Percentiles rank a stretch among this genome's conserved stretches.
phyloP scores from a whole-genome alignment of 2,888 invertebrate genomes.

The Aleiodes alternator region DNA sequence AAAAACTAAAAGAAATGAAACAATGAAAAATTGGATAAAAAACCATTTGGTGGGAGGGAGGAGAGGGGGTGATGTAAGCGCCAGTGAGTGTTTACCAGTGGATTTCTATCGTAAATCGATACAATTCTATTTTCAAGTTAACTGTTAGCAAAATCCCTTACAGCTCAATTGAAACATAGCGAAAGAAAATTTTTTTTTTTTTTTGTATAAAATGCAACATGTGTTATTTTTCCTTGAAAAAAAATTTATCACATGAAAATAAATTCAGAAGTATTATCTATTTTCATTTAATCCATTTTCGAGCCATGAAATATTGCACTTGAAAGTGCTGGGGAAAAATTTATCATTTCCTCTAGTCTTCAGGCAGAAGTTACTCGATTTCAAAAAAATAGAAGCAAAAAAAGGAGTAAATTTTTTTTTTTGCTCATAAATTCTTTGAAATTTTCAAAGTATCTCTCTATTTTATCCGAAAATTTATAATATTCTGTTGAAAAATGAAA shows the following conservation, averaged over 20 bases:
- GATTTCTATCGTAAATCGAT: slow-evolving; percentile 5
- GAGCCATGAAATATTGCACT: too few relatives aligned
- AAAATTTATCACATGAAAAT: too few relatives aligned
- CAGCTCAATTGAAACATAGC: background rate
- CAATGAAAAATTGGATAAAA: background rate
- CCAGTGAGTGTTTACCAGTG: background rate
- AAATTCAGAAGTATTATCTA: too few relatives aligned
- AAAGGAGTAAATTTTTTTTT: too few relatives aligned
- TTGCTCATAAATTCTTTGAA: too few relatives aligned
- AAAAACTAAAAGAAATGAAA: background rate
- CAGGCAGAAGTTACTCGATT: too few relatives aligned
- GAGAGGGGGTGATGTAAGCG: too few relatives aligned
- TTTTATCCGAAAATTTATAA: too few relatives aligned
- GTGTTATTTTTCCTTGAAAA: background rate
- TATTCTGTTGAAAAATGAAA: too few relatives aligned
- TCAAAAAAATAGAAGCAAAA: too few relatives aligned
- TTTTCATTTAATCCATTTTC: too few relatives aligned
- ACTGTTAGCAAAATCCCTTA: background rate
- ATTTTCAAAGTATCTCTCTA: too few relatives aligned
- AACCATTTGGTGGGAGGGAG: background rate
- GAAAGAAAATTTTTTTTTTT: background rate
- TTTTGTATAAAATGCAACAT: background rate
- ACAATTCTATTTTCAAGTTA: slow-evolving; percentile 15
- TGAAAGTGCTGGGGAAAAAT: background rate
- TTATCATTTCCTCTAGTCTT: background rate